phyloP scores from a whole-genome alignment of 2,888 invertebrate genomes.

The Pecten maximus region DNA sequence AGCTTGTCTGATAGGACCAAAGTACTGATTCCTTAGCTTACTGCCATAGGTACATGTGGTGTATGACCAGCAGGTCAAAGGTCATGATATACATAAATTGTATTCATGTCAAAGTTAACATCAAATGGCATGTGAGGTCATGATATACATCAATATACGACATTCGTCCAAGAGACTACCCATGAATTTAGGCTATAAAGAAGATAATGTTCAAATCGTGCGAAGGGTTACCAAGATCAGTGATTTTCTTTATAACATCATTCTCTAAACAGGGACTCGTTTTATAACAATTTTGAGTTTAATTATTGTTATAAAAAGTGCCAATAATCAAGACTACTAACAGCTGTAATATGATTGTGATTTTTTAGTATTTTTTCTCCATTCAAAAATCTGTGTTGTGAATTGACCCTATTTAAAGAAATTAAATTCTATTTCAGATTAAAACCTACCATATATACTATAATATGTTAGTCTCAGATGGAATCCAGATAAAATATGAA shows the following conservation, averaged over 20 bases:
- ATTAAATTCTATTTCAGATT: too few relatives aligned
- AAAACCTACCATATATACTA: too few relatives aligned
- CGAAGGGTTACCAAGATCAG: neutral
- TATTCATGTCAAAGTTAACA: neutral
- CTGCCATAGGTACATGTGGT: neutral
- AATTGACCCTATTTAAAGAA: too few relatives aligned
- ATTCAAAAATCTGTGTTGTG: too few relatives aligned
- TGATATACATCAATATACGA: neutral
- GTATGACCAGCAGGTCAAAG: neutral
- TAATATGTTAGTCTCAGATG: too few relatives aligned
- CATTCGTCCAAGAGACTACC: neutral
- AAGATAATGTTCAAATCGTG: neutral
- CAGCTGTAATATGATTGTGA: too few relatives aligned
- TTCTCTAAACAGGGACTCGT: neutral
- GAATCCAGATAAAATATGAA: too few relatives aligned
- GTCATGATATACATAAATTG: neutral
- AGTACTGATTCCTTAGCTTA: neutral
- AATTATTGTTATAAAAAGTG: too few relatives aligned
- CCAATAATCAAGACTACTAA: too few relatives aligned
- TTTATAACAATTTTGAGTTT: neutral
- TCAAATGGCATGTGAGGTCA: neutral
- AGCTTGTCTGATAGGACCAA: neutral
- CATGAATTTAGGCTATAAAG: neutral
- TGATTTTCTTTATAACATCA: neutral
- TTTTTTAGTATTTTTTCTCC: too few relatives aligned